Evolutionary conservation across 1,140 invertebrate genomes (phyloP).

Genomic region (Solenopsis invicta): DNA sequence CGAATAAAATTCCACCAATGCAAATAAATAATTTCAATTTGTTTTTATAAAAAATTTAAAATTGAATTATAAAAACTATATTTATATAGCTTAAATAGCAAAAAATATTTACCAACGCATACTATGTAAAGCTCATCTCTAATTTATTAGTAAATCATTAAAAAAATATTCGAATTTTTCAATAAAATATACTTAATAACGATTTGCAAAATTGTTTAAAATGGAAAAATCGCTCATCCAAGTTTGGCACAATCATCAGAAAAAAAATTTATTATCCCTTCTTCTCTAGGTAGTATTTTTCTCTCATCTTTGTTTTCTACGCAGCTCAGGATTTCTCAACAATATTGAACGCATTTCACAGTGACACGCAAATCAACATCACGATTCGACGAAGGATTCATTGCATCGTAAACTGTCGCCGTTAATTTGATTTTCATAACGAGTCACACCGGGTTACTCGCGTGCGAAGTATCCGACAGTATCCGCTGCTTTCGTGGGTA

Average conservation of each 20-base stretch:
- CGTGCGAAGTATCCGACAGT: not conserved
- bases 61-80: not conserved
- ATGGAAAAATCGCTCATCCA: not conserved
- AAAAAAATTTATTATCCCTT: not conserved
- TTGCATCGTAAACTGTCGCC: not conserved
- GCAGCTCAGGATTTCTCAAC: not conserved
- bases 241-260: not conserved
- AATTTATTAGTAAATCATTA: constrained; percentile 1
- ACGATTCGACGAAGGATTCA: not conserved
- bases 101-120: not conserved
- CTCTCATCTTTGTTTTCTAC: not conserved
- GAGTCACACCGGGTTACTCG: not conserved
- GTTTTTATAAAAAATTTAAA: not conserved
- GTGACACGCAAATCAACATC: constrained; percentile 9
- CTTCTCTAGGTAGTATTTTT: not conserved
- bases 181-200: not conserved
- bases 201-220: not conserved
- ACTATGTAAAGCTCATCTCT: not conserved
- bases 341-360: constrained; percentile 21
- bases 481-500: not conserved
- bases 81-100: not conserved
- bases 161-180: not conserved
- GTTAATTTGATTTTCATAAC: constrained; percentile 34
- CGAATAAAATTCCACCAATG: constrained; percentile 2
- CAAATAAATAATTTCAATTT: not conserved